These are phyloP conservation scores for Drosophila kepulauana DNA, from an alignment of 1,140 invertebrate species.

Conservation along the genomic window DNA sequence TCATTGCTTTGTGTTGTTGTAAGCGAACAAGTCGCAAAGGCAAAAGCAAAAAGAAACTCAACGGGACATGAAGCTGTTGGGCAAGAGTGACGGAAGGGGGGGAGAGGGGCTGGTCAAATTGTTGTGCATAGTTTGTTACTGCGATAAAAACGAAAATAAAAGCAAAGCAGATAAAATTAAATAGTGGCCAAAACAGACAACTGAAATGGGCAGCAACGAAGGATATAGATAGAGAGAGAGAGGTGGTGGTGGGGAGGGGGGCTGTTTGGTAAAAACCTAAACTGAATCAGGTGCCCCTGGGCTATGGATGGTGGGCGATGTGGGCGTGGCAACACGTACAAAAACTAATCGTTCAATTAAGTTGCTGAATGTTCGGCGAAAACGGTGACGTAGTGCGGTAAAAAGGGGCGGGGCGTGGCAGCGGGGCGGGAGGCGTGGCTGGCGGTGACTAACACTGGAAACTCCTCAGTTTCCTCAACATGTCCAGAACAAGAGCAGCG, in stretches of 20 bases:
- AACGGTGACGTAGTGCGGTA: neutral
- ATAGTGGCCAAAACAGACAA: constrained; percentile 63
- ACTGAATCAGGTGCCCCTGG: constrained; percentile 22
- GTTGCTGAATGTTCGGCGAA: constrained; percentile 44
- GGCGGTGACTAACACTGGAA: constrained; percentile 14
- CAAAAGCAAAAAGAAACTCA: constrained; percentile 38
- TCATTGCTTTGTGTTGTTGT: constrained; percentile 20
- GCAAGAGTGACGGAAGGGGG: neutral
- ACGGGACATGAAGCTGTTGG: neutral
- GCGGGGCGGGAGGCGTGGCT: constrained; percentile 11
- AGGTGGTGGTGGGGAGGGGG: too few species aligned
- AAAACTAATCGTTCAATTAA: constrained; percentile 83
- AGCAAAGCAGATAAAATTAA: constrained; percentile 75
- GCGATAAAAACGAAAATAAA: constrained; percentile 74
- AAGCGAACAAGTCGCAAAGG: constrained; percentile 37
- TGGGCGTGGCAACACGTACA: constrained; percentile 58
- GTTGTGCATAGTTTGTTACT: constrained; percentile 68
- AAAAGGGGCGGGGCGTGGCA: neutral
- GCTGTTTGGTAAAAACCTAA: too few species aligned
- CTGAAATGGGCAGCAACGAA: constrained; percentile 16
- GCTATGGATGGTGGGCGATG: neutral
- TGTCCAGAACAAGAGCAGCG: constrained; percentile 62
- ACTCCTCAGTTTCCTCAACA: constrained; percentile 41
- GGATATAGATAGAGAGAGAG: too few species aligned
- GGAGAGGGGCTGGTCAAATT: constrained; percentile 39